These are phyloP conservation scores for Erythrocercus mccallii DNA, from an alignment of 2,113 vertebrate species.

Conservation along the genomic window DNA sequence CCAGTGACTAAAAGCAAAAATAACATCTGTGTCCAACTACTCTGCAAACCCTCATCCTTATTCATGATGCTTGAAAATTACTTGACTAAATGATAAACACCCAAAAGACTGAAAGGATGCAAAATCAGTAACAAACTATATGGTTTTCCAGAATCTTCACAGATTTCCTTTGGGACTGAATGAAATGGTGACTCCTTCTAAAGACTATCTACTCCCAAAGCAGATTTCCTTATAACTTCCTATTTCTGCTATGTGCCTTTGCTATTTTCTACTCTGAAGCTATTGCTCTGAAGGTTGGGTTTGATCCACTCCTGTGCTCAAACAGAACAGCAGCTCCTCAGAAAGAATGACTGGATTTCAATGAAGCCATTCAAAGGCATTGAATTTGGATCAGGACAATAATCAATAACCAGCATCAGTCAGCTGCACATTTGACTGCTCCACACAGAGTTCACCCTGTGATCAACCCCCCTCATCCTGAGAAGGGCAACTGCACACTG, in stretches of 20 bases:
- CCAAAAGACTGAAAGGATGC: neutral
- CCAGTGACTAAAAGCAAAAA: neutral
- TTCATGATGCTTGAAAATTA: neutral
- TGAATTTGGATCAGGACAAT: neutral
- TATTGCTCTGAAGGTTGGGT: neutral
- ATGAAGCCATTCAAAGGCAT: neutral
- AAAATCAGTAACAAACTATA: neutral
- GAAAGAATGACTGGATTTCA: neutral
- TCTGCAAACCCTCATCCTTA: neutral
- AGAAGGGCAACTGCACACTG: neutral
- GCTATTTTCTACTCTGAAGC: neutral
- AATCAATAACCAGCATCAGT: neutral
- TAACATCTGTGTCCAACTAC: neutral
- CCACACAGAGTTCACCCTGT: neutral
- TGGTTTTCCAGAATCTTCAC: neutral
- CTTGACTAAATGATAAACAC: neutral
- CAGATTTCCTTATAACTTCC: neutral
- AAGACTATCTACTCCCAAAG: neutral
- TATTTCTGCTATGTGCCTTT: neutral
- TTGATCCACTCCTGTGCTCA: neutral
- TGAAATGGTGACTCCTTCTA: neutral
- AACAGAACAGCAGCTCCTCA: neutral
- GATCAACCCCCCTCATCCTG: neutral
- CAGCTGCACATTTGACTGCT: neutral
- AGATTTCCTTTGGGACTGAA: neutral